Conservation (phyloP, 92 coral and sea anemone genomes). For the Parazoanthus darwini region DNA sequence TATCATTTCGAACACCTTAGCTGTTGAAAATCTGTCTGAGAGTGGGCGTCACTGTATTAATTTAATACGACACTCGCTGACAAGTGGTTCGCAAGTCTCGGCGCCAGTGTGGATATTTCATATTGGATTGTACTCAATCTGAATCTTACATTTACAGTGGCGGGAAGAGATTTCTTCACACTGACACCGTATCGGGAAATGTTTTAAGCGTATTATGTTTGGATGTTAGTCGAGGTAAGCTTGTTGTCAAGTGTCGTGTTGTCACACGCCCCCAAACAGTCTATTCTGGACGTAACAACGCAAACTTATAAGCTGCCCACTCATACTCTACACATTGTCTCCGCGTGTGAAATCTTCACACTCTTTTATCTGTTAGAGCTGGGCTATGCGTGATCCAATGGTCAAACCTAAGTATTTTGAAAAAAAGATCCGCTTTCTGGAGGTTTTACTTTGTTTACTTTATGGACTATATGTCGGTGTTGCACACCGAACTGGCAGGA, state of each 20-base stretch:
- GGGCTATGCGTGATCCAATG: background rate
- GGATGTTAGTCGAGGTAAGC: too few species aligned
- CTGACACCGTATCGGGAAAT: background rate
- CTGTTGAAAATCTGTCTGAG: background rate
- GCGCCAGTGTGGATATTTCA: background rate
- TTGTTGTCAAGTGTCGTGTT: background rate
- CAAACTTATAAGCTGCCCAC: background rate
- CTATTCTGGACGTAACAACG: background rate
- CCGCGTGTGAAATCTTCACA: constrained; percentile 13
- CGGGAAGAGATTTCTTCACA: background rate
- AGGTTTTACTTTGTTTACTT: constrained; percentile 5
- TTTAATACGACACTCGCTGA: too few species aligned
- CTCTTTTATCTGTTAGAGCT: background rate
- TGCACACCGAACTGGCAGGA: background rate
- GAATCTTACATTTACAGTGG: background rate
- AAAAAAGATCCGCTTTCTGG: background rate
- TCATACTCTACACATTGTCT: background rate
- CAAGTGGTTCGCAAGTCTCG: background rate
- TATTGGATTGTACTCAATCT: background rate
- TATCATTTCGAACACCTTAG: background rate
- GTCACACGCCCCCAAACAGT: background rate
- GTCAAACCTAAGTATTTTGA: background rate
- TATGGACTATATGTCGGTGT: constrained; percentile 25
- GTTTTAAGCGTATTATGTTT: background rate
- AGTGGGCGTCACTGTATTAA: background rate